Evolutionary conservation across 2,888 invertebrate genomes (phyloP), one percentile per base, ranked within the genome.

Genomic region (Scaptomyza polygonia): DNA sequence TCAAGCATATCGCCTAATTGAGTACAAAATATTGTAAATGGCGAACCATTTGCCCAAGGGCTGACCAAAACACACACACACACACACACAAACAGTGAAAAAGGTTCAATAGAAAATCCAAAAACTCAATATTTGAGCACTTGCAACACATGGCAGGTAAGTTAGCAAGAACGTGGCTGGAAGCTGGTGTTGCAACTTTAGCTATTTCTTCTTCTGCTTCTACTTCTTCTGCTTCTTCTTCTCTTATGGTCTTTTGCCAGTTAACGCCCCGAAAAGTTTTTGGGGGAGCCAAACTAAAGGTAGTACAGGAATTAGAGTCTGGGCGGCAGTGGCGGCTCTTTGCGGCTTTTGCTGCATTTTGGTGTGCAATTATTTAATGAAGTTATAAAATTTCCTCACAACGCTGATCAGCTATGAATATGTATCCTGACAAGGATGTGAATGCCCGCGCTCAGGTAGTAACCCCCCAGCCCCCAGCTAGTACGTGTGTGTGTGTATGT

Each of bases 341-440:
- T 75, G 78, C 62, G 71, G 82, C 48, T 70, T 62, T 56, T 61
- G 54, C 68, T 79, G 75, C 79, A 82, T 87, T 89, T 81, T 70
- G 72, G 65, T 68, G 79, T 68, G 89, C 88, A 88, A 89, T 88
- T 88, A 88, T 88, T 75, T 88, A 88, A 88, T 88, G 84, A 83
- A 88, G 89, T 88, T 88, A 88, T 89, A 77, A 83, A 89, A 76
- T 89, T 89, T 67, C 57, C 64, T 72, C 53, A 16, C 16, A 39
- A 39, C 70, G 67, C 68, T 79, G 76, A 79, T 78, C 82, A 86
- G 71, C 67, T 67, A 71, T 70, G 62, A 47, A 69, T 64, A 72
- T 56, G 56, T 63, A 18, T 45, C 27, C 45, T 49, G 43, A 51
- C 56, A 51, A 51, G 72, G 36, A 27, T 44, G 36, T 54, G 54